Evolutionary conservation across 2,888 invertebrate genomes (phyloP).

Genomic region (Drosophila fulvimacula): DNA sequence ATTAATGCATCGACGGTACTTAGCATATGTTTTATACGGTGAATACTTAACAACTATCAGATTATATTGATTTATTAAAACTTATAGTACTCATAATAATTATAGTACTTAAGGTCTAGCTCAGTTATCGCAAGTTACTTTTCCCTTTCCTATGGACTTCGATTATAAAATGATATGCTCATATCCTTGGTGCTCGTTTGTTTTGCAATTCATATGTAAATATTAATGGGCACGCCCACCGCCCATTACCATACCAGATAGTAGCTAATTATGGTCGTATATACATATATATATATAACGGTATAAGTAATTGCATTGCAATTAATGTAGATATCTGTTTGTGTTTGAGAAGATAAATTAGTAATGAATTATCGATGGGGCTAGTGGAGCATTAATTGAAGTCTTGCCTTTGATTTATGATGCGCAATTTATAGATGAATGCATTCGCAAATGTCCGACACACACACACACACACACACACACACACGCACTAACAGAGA

Average conservation of each 20-base stretch:
- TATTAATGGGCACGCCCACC: constrained; percentile 52
- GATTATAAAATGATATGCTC: constrained; percentile 13
- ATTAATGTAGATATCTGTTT: constrained; percentile 63
- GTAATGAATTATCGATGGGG: constrained; percentile 75
- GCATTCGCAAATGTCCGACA: constrained; percentile 56
- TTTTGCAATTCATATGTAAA: constrained; percentile 55
- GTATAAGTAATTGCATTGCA: constrained; percentile 69
- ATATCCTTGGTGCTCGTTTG: constrained; percentile 16
- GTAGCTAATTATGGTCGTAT: constrained; percentile 54
- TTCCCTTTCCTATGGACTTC: not conserved
- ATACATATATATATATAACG: constrained; percentile 6
- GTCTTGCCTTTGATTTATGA: constrained; percentile 71
- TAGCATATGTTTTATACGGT: too few relatives aligned
- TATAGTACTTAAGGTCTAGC: not conserved
- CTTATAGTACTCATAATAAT: too few relatives aligned
- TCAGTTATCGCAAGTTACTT: too few relatives aligned
- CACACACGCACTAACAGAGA: constrained; percentile 14
- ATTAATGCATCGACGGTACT: too few relatives aligned
- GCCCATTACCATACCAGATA: not conserved
- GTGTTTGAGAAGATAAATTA: constrained; percentile 68
- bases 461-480: constrained; percentile 28
- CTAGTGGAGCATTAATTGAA: constrained; percentile 77
- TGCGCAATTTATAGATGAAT: constrained; percentile 63
- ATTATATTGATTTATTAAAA: not conserved
- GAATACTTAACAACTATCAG: too few relatives aligned